Evolutionary conservation across 2,888 invertebrate genomes (phyloP).

Genomic region (Andrena haemorrhoa): DNA sequence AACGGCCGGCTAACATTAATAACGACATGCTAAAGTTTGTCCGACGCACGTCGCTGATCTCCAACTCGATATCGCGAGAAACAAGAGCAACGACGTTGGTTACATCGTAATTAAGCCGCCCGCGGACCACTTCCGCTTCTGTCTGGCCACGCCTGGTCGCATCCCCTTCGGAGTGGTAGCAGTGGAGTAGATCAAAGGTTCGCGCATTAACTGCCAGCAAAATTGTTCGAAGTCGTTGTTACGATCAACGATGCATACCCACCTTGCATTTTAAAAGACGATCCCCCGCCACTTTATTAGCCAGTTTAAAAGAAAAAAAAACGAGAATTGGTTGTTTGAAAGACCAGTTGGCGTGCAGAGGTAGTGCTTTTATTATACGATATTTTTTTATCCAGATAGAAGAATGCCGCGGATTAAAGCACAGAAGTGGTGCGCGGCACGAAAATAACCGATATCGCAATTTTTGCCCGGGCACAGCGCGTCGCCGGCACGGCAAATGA

Average conservation of each 20-base stretch:
- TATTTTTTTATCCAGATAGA: background rate
- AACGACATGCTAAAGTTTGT: conserved; percentile 70
- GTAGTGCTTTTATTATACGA: background rate
- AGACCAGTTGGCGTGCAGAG: background rate
- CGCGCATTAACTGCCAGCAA: conserved; percentile 25
- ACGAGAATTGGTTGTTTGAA: too few species aligned
- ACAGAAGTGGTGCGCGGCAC: conserved; percentile 1
- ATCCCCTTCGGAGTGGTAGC: background rate
- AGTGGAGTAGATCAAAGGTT: conserved; percentile 46
- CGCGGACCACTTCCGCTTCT: conserved; percentile 57
- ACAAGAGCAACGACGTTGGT: conserved; percentile 65
- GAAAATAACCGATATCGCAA: conserved; percentile 21
- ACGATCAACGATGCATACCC: background rate
- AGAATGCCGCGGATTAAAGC: conserved; percentile 31
- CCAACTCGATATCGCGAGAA: conserved; percentile 58
- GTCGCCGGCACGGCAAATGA: conserved; percentile 34
- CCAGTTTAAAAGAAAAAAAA: too few species aligned
- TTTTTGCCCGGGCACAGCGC: conserved; percentile 9
- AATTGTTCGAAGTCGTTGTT: conserved; percentile 1
- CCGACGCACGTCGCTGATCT: conserved; percentile 62
- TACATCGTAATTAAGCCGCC: conserved; percentile 67
- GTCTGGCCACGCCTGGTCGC: conserved; percentile 25
- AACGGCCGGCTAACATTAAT: conserved; percentile 70
- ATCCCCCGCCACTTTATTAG: too few species aligned
- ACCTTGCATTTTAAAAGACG: background rate